phyloP scores from a whole-genome alignment of 2,113 vertebrate species.

The Morone chrysops region DNA sequence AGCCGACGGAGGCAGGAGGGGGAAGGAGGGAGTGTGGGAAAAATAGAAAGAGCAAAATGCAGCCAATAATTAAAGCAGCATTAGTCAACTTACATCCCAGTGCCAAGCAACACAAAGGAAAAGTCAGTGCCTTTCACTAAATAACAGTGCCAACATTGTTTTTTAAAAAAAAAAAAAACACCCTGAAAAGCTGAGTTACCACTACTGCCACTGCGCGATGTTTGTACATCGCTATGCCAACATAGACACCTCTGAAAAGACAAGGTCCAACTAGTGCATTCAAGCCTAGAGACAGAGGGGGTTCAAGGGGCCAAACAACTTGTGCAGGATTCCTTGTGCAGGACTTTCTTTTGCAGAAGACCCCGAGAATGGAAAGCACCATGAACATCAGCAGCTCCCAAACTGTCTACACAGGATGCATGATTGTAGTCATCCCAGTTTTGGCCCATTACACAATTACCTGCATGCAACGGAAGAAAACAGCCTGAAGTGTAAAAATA shows the following conservation, averaged over 20 bases:
- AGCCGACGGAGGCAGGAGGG: constrained; percentile 17
- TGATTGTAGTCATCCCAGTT: not conserved
- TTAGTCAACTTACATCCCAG: constrained; percentile 56
- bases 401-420: not conserved
- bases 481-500: not conserved
- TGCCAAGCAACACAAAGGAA: constrained; percentile 40
- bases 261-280: not conserved
- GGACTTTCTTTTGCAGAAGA: no score
- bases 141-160: constrained; percentile 13
- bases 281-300: not conserved
- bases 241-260: constrained; percentile 13
- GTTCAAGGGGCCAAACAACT: constrained; percentile 5
- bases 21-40: constrained; percentile 31
- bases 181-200: constrained; percentile 27
- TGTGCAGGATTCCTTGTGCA: not conserved
- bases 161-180: not conserved
- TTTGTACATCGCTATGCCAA: constrained; percentile 7
- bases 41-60: constrained; percentile 48
- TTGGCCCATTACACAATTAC: not conserved
- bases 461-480: not conserved
- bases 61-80: constrained; percentile 62
- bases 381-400: not conserved
- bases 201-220: not conserved
- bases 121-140: constrained; percentile 39
- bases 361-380: not conserved